A percentile compares a stretch with the other conserved stretches of the same genome.
These are phyloP conservation scores for Halocaridina rubra DNA, from an alignment of 2,888 invertebrate genomes.

Conservation along the genomic window DNA sequence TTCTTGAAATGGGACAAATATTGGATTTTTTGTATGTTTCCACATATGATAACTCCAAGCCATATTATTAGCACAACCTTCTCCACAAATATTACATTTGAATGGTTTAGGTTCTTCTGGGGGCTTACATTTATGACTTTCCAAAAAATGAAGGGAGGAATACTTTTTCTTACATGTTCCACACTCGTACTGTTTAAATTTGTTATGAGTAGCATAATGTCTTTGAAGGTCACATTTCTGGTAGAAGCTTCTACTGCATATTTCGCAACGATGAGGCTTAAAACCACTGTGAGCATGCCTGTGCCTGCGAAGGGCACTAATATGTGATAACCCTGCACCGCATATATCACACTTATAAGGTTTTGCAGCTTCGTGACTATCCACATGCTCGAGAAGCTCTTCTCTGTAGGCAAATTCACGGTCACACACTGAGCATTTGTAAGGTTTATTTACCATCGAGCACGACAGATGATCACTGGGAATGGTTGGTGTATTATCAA, in stretches of 20 bases:
- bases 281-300: slow-evolving; percentile 56
- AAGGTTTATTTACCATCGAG: slow-evolving; percentile 52
- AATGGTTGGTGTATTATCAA: slow-evolving; percentile 28
- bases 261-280: slow-evolving; percentile 60
- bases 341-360: slow-evolving; percentile 62
- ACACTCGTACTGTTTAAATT: slow-evolving; percentile 55
- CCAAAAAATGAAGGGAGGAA: slow-evolving; percentile 55
- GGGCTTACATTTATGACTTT: slow-evolving; percentile 60
- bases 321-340: slow-evolving; percentile 60
- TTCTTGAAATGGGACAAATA: slow-evolving; percentile 63
- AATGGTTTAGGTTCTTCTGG: slow-evolving; percentile 61
- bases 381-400: slow-evolving; percentile 51
- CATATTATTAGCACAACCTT: slow-evolving; percentile 61
- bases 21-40: slow-evolving; percentile 63
- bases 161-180: slow-evolving; percentile 60
- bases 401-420: slow-evolving; percentile 57
- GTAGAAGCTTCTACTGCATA: slow-evolving; percentile 57
- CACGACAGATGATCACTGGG: slow-evolving; percentile 45
- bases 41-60: slow-evolving; percentile 64
- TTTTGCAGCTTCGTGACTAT: slow-evolving; percentile 62
- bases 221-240: slow-evolving; percentile 61
- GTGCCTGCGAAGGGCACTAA: slow-evolving; percentile 58
- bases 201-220: slow-evolving; percentile 55
- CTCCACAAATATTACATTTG: slow-evolving; percentile 62
- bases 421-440: slow-evolving; percentile 61